phyloP scores from a whole-genome alignment of 2,113 vertebrate genomes.

The Bujurquina vittata region DNA sequence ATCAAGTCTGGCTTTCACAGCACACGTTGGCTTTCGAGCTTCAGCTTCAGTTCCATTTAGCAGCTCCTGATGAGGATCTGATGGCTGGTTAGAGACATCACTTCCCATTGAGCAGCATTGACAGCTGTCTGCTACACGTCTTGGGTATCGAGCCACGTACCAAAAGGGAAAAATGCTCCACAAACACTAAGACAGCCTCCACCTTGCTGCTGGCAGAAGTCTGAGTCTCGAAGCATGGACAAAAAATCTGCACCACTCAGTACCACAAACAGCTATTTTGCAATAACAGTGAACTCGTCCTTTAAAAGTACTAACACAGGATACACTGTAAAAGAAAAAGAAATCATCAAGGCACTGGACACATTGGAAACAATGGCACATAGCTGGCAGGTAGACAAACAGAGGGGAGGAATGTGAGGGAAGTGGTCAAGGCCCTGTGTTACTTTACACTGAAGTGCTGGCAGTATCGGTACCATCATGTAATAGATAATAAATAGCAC shows the following conservation, averaged over 20 bases:
- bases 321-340: conserved; percentile 46
- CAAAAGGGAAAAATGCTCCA: background rate
- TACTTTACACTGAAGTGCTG: conserved; percentile 65
- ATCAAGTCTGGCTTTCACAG: background rate
- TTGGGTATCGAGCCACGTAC: background rate
- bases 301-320: conserved; percentile 34
- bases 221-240: background rate
- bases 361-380: conserved; percentile 74
- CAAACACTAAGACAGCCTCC: background rate
- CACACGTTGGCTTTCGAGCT: background rate
- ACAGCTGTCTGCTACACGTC: background rate
- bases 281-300: conserved; percentile 18
- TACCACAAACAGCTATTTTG: background rate
- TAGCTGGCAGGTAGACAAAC: conserved; percentile 43
- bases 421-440: conserved; percentile 52
- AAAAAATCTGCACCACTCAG: background rate
- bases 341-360: conserved; percentile 84
- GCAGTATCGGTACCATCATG: conserved; percentile 70
- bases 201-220: background rate
- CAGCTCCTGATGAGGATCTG: background rate
- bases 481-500: conserved; percentile 49
- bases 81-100: background rate
- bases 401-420: background rate
- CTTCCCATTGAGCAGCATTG: background rate
- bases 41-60: background rate